Percentiles rank a stretch among this genome's conserved stretches.
These are phyloP conservation scores for Novumbra hubbsi DNA, from an alignment of 2,797 vertebrate species.

Conservation along the genomic window DNA sequence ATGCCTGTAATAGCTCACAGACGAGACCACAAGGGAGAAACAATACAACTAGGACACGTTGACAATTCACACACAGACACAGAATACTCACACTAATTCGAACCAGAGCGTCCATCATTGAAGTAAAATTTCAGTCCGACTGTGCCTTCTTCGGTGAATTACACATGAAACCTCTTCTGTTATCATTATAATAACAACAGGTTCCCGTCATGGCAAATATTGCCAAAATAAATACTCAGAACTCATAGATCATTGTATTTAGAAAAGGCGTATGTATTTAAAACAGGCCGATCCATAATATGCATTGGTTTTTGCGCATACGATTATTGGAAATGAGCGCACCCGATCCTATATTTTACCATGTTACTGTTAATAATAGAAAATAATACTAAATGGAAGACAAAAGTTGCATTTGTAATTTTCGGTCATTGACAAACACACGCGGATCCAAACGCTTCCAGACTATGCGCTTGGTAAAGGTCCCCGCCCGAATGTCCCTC, in stretches of 20 bases:
- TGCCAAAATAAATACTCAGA: background rate
- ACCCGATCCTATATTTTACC: background rate
- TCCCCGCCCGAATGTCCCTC: background rate
- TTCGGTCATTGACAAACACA: background rate
- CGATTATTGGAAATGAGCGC: background rate
- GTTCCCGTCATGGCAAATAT: background rate
- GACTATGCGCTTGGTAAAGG: background rate
- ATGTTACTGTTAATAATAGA: background rate
- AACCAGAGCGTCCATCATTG: slow-evolving; percentile 86
- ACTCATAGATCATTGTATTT: background rate
- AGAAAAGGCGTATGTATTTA: too few relatives aligned
- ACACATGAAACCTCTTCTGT: background rate
- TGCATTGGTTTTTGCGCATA: background rate
- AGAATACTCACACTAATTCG: slow-evolving; percentile 84
- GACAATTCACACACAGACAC: background rate
- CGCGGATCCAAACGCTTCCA: background rate
- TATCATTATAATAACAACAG: background rate
- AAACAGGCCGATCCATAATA: too few relatives aligned
- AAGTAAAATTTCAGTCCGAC: slow-evolving; percentile 77
- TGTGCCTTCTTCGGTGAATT: slow-evolving; percentile 73
- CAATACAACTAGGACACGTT: background rate
- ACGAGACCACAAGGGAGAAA: background rate
- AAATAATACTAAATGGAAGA: background rate
- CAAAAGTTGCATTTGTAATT: background rate
- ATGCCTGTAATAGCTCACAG: background rate